Evolutionary conservation across 2,797 vertebrate species (phyloP).

Genomic region (Oreochromis grahami): DNA sequence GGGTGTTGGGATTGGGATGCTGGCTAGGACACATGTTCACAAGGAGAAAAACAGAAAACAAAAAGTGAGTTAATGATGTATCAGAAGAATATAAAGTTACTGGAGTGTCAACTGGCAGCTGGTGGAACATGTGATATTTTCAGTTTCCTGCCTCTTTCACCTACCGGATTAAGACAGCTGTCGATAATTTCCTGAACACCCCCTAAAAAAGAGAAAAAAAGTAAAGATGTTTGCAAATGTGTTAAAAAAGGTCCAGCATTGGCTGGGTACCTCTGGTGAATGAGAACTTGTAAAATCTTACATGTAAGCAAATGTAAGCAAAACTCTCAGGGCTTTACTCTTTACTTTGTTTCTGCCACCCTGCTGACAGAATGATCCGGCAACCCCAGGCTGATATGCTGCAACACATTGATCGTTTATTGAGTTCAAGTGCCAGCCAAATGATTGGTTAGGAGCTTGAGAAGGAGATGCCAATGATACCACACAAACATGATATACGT

Average conservation of each 20-base stretch:
- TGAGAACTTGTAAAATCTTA: neutral
- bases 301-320: neutral
- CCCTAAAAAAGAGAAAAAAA: neutral
- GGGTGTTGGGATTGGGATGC: neutral
- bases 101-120: neutral
- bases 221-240: neutral
- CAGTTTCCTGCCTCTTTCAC: neutral
- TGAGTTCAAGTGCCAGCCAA: neutral
- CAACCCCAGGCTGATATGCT: too few species aligned
- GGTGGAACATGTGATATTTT: neutral
- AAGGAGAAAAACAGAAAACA: neutral
- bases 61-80: neutral
- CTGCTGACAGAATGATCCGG: neutral
- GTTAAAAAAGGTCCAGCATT: neutral
- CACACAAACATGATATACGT: neutral
- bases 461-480: fast-evolving
- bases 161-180: neutral
- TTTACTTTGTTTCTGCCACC: neutral
- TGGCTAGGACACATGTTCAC: neutral
- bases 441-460: neutral
- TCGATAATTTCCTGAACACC: neutral
- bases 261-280: neutral
- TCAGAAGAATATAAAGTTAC: neutral
- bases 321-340: neutral
- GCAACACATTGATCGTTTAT: neutral